phyloP scores from a whole-genome alignment of 2,797 vertebrate genomes.

The Okamejei kenojei region DNA sequence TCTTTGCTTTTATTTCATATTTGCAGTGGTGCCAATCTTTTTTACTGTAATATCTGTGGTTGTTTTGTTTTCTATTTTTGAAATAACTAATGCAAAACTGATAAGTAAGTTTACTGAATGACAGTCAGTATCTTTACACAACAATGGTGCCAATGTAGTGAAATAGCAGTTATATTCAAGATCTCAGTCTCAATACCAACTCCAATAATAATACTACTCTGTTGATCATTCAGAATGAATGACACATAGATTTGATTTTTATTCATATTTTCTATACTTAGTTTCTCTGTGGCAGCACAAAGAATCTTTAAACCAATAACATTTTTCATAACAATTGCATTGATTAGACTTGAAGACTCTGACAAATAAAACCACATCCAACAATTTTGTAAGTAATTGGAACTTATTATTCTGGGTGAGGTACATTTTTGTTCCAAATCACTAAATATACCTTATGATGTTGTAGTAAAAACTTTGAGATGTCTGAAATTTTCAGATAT shows the following conservation, averaged over 20 bases:
- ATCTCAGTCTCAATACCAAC: neutral
- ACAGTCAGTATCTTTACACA: neutral
- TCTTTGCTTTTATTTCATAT: neutral
- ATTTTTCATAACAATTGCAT: neutral
- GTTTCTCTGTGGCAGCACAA: neutral
- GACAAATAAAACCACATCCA: neutral
- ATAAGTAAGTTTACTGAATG: neutral
- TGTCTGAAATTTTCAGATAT: neutral
- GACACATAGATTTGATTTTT: neutral
- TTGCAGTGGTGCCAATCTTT: neutral
- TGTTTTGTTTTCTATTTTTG: neutral
- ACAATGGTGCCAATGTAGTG: neutral
- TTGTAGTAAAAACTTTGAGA: neutral
- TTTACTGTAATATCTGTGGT: neutral
- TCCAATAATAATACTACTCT: slow-evolving; percentile 7
- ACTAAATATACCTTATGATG: neutral
- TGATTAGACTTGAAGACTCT: slow-evolving; percentile 3
- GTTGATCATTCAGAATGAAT: slow-evolving; percentile 20
- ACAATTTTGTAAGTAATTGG: slow-evolving; percentile 6
- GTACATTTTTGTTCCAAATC: neutral
- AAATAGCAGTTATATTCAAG: slow-evolving; percentile 18
- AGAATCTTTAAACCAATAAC: neutral
- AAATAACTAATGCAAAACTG: neutral
- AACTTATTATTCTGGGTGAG: neutral
- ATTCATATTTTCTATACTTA: neutral